Evolutionary conservation across 2,113 vertebrate genomes (phyloP).

Genomic region (Lepus americanus): DNA sequence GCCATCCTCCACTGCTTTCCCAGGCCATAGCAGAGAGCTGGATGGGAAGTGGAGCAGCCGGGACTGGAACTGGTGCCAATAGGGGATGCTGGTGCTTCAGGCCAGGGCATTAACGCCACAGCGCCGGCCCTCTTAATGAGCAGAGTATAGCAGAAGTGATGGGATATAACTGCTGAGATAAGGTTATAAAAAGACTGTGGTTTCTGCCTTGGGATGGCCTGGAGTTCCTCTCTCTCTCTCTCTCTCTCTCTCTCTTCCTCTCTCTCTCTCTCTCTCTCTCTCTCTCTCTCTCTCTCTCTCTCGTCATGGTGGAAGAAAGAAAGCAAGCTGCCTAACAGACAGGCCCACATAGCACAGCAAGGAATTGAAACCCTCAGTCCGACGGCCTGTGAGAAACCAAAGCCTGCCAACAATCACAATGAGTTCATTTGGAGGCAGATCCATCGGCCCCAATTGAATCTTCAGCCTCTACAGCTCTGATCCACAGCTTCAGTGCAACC

Average conservation of each 20-base stretch:
- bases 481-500: not conserved
- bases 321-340: slow-evolving; percentile 1
- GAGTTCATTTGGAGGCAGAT: not conserved
- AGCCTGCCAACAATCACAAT: not conserved
- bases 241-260: not conserved
- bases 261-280: not conserved
- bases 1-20: no score
- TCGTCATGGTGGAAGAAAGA: slow-evolving; percentile 29
- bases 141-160: slow-evolving; percentile 28
- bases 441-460: not conserved
- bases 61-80: no score
- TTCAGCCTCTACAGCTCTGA: not conserved
- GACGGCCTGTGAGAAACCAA: not conserved
- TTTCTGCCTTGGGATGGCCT: slow-evolving; percentile 38
- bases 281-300: not conserved
- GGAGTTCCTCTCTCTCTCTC: not conserved
- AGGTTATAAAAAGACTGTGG: slow-evolving; percentile 44
- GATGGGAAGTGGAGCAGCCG: no score
- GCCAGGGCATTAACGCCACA: no score
- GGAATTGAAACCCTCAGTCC: slow-evolving; percentile 45
- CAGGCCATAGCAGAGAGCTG: no score
- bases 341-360: not conserved
- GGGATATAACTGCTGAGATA: not conserved
- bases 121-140: slow-evolving; percentile 6
- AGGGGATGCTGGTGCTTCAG: no score